phyloP scores from a whole-genome alignment of 2,113 vertebrate genomes.

The Nothocercus nigrocapillus region DNA sequence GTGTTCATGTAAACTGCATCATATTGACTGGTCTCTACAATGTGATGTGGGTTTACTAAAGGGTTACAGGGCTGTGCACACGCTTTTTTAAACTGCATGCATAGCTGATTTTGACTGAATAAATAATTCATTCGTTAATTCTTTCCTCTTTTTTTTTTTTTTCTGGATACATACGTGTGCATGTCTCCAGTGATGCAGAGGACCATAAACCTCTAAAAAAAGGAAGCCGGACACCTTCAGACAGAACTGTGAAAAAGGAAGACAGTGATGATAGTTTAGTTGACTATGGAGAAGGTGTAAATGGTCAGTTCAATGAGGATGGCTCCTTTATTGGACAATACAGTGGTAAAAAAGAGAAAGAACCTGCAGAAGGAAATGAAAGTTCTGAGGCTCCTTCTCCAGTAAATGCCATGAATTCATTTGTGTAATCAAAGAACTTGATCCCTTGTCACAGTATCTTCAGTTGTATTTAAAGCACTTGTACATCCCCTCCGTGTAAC shows the following conservation, averaged over 20 bases:
- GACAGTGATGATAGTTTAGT: constrained; percentile 98
- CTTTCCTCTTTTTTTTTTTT: constrained; percentile 58
- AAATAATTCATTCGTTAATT: neutral
- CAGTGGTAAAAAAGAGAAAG: constrained; percentile 95
- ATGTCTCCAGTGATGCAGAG: constrained; percentile 92
- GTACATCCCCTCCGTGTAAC: constrained; percentile 61
- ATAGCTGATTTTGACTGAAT: neutral
- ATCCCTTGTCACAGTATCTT: constrained; percentile 40
- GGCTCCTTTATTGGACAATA: constrained; percentile 99
- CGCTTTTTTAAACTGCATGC: constrained; percentile 71
- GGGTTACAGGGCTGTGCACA: constrained; percentile 33
- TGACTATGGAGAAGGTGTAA: constrained; percentile 97
- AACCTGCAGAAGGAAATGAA: constrained; percentile 90
- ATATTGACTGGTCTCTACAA: constrained; percentile 33
- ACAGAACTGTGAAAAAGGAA: constrained; percentile 95
- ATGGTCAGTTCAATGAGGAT: constrained; percentile 98
- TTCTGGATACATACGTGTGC: neutral
- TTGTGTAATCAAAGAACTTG: constrained; percentile 84
- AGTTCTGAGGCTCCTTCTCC: constrained; percentile 97
- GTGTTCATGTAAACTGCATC: constrained; percentile 67
- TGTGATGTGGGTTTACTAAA: constrained; percentile 52
- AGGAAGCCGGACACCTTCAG: constrained; percentile 94
- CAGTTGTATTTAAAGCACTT: constrained; percentile 69
- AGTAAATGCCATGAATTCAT: constrained; percentile 96
- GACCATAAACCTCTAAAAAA: constrained; percentile 97